A percentile compares a stretch with the other conserved stretches of the same genome.
Conservation (phyloP, 2,888 invertebrate genomes). For the Piscicola geometra region DNA sequence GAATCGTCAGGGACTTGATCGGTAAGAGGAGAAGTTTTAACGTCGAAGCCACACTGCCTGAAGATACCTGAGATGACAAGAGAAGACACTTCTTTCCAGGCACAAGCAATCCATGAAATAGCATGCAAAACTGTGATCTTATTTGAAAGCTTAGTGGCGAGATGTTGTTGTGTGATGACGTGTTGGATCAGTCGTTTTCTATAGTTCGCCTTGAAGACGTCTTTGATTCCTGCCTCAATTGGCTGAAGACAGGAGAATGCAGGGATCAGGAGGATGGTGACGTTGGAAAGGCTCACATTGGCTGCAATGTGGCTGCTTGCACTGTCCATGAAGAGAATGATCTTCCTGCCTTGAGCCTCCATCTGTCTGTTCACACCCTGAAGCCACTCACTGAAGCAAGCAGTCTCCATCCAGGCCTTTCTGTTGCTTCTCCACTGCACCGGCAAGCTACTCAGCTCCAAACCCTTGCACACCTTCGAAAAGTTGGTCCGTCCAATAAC, state of each 20-base stretch:
- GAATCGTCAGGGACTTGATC: not conserved
- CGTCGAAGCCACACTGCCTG: not conserved
- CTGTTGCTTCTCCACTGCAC: not conserved
- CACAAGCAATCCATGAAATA: not conserved
- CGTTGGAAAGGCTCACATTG: not conserved
- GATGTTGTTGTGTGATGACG: not conserved
- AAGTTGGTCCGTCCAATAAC: not conserved
- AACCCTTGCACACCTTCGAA: not conserved
- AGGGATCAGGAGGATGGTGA: not conserved
- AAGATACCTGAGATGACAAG: not conserved
- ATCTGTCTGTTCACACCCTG: not conserved
- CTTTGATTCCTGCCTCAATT: not conserved
- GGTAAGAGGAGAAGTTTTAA: not conserved
- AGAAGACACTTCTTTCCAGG: not conserved
- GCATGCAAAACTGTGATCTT: not conserved
- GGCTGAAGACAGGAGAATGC: not conserved
- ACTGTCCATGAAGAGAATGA: constrained; percentile 1
- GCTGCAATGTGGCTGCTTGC: not conserved
- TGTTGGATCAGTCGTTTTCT: not conserved
- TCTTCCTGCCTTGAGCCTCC: not conserved
- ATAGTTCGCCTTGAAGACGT: not conserved
- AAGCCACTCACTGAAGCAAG: not conserved
- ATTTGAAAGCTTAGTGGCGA: not conserved
- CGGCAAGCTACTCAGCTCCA: not conserved
- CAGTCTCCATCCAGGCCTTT: not conserved